These are phyloP conservation scores for Dicyrtomina minuta DNA, from an alignment of 2,888 invertebrate species.

Conservation along the genomic window DNA sequence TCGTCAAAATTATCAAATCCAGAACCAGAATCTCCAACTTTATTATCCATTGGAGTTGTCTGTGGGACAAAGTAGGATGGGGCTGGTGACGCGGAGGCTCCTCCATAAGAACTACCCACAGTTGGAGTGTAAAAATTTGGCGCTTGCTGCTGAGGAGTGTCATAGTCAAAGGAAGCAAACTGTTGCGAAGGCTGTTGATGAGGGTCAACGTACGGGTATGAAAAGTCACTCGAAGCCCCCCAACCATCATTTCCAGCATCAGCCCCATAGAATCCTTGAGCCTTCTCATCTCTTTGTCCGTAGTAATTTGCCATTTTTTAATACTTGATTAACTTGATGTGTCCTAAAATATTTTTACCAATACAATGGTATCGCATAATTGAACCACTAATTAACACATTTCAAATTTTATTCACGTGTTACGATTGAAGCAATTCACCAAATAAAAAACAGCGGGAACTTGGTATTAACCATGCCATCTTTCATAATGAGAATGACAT, in stretches of 20 bases:
- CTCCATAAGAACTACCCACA: too few relatives aligned
- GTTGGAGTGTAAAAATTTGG: too few relatives aligned
- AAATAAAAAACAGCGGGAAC: too few relatives aligned
- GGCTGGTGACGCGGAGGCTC: not conserved
- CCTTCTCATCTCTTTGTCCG: conserved; percentile 56
- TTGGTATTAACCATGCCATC: too few relatives aligned
- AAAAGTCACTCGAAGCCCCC: not conserved
- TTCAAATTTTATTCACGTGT: too few relatives aligned
- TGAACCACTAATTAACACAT: too few relatives aligned
- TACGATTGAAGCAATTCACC: too few relatives aligned
- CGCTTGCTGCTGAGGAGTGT: too few relatives aligned
- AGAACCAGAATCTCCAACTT: conserved; percentile 11
- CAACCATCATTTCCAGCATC: conserved; percentile 3
- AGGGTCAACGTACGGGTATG: not conserved
- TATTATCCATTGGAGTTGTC: conserved; percentile 17
- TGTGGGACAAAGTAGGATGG: conserved; percentile 48
- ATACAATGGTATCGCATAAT: too few relatives aligned
- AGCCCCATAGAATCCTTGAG: conserved; percentile 11
- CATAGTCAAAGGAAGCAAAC: conserved; percentile 29
- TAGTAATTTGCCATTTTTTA: conserved; percentile 64
- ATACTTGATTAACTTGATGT: too few relatives aligned
- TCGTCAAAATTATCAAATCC: conserved; percentile 64
- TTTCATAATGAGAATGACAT: too few relatives aligned
- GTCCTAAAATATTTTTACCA: too few relatives aligned
- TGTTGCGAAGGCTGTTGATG: conserved; percentile 14